These are phyloP conservation scores for Punctoribates punctum DNA, from an alignment of 2,888 invertebrate species.

Conservation along the genomic window DNA sequence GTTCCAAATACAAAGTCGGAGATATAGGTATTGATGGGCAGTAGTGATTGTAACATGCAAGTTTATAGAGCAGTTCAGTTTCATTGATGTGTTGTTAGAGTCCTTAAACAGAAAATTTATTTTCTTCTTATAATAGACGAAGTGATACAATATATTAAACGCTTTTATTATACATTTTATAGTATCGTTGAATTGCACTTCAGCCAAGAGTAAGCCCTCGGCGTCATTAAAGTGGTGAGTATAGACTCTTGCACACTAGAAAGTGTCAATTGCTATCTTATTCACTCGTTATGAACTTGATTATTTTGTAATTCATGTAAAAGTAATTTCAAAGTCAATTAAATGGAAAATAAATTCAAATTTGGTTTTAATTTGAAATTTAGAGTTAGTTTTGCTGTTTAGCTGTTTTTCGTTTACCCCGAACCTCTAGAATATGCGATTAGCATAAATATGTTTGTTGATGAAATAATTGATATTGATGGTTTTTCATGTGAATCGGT, in stretches of 20 bases:
- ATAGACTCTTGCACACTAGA: background rate
- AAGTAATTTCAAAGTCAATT: no score
- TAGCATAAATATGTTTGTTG: no score
- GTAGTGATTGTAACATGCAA: background rate
- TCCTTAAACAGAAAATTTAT: constrained; percentile 26
- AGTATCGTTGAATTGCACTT: constrained; percentile 70
- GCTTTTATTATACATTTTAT: constrained; percentile 47
- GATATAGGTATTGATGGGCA: constrained; percentile 54
- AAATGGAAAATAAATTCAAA: background rate
- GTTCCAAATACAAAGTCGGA: constrained; percentile 64
- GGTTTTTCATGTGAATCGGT: background rate
- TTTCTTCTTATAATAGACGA: background rate
- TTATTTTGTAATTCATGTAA: no score
- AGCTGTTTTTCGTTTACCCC: no score
- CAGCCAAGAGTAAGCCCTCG: constrained; percentile 67
- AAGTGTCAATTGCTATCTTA: background rate
- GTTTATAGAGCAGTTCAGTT: constrained; percentile 8
- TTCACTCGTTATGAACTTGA: background rate
- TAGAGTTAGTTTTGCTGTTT: no score
- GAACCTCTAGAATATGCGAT: no score
- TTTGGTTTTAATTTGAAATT: background rate
- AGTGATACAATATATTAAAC: constrained; percentile 31
- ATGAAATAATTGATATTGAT: background rate
- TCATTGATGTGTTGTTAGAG: constrained; percentile 4
- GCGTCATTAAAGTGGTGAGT: constrained; percentile 69